Conservation (phyloP, 2,797 vertebrate species). For the Prionace glauca region DNA sequence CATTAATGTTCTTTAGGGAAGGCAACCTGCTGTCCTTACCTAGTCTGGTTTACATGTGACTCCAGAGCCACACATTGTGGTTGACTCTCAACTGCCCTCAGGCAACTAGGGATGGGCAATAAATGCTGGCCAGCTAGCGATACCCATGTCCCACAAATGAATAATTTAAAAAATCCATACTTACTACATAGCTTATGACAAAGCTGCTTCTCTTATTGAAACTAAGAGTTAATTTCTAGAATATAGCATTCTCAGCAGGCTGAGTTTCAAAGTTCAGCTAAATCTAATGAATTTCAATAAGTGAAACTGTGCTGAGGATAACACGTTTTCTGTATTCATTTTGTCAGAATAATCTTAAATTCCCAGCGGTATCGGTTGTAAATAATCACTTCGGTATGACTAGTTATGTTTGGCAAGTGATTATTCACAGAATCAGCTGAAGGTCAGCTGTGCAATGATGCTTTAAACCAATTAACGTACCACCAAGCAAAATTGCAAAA, state of each 20-base stretch:
- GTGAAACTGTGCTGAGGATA: not conserved
- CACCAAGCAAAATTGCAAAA: not conserved
- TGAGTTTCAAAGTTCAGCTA: not conserved
- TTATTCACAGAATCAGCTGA: constrained; percentile 15
- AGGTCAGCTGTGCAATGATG: not conserved
- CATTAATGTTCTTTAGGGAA: no score
- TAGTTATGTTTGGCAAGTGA: not conserved
- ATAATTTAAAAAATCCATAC: no score
- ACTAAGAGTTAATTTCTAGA: not conserved
- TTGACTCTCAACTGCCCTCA: no score
- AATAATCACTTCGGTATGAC: not conserved
- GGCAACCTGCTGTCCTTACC: no score
- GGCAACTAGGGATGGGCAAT: no score
- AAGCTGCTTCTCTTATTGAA: not conserved
- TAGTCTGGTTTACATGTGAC: no score
- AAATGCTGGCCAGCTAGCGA: no score
- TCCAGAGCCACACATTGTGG: no score
- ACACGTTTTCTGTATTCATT: not conserved
- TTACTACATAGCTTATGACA: not conserved
- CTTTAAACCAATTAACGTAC: not conserved
- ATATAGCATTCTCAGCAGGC: not conserved
- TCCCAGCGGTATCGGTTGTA: not conserved
- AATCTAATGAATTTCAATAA: not conserved
- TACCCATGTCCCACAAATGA: no score
- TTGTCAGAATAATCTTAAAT: not conserved